phyloP scores from a whole-genome alignment of 2,113 vertebrate species.

The Crotalus viridis region DNA sequence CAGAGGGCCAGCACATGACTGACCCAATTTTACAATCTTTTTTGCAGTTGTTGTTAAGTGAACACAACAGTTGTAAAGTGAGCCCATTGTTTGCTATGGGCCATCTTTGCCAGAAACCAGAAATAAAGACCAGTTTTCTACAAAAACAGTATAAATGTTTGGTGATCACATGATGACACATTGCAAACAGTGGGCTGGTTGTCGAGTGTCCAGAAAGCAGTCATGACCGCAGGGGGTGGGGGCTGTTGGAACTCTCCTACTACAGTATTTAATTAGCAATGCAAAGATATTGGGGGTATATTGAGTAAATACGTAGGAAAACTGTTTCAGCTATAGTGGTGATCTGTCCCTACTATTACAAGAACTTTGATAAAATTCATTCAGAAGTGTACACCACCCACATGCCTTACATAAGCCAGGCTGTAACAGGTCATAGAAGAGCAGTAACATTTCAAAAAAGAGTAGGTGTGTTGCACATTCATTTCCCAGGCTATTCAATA shows the following conservation, averaged over 20 bases:
- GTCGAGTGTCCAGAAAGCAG: background rate
- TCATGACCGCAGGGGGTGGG: background rate
- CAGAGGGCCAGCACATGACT: background rate
- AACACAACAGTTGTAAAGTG: background rate
- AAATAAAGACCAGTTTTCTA: background rate
- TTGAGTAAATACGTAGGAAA: slow-evolving; percentile 4
- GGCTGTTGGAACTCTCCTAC: background rate
- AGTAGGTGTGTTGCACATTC: slow-evolving; percentile 14
- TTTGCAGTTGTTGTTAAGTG: background rate
- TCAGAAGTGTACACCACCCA: slow-evolving; percentile 29
- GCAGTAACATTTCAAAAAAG: slow-evolving; percentile 40
- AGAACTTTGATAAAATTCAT: slow-evolving; percentile 21
- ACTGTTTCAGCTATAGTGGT: slow-evolving; percentile 27
- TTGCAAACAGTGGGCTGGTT: background rate
- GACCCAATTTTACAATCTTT: background rate
- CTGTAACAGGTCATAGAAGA: slow-evolving; percentile 42
- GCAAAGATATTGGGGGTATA: background rate
- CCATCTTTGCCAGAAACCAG: background rate
- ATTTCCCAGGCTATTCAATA: background rate
- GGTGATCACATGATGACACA: background rate
- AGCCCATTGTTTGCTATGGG: background rate
- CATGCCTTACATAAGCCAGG: slow-evolving; percentile 31
- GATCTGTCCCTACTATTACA: slow-evolving; percentile 12
- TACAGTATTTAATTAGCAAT: background rate
- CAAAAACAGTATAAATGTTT: background rate